Base-by-base conservation (phyloP, 2,888 invertebrate species). In the Mythimna ferrago region DNA sequence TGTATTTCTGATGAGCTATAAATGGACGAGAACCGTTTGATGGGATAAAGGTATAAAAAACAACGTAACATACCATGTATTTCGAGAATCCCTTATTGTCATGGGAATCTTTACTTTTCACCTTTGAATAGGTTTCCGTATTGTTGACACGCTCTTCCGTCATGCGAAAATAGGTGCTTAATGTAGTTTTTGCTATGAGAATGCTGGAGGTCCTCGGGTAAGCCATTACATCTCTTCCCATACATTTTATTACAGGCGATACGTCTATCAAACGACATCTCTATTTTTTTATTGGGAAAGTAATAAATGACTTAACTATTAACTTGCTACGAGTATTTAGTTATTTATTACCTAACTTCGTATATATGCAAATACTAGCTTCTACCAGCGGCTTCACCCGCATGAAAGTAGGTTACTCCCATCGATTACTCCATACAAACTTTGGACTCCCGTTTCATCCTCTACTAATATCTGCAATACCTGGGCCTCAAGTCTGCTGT, bases 81-180 rank as follows among this genome's bases (percentile, higher is more conserved):
- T 79, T 80, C 32, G 66, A 71, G 66, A 71, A 66, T 38, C 51
- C 81, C 78, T 81, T 62, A 71, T 82, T 67, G 35, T 21, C 41
- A 79, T 80, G 79, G 60, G 81, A 71, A 75, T 57, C 26, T 63
- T 57, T 66, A 73, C 68, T 66, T 71, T 74, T 68, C 62, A 73
- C 71, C 71, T 71, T 74, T 71, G 61, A 58, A 66, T 66, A 76
- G 41, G 14, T 60, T 72, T 53, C 56, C 48, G 65, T 81, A 66
- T 82, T 57, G 48, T 65, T 72, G 79, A 57, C 82, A 82, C 79
- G 82, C 79, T 67, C 57, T 53, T 67, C 57, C 67, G 79, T 82
- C 64, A 73, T 82, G 78, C 69, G 81, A 81, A 78, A 81, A 66
- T 80, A 58, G 16, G 10, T 78, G 51, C 65, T n/a, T 75, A 69